Percentiles rank a stretch among this genome's conserved stretches.
phyloP scores from a whole-genome alignment of 2,888 invertebrate species.

The Mimas tiliae region DNA sequence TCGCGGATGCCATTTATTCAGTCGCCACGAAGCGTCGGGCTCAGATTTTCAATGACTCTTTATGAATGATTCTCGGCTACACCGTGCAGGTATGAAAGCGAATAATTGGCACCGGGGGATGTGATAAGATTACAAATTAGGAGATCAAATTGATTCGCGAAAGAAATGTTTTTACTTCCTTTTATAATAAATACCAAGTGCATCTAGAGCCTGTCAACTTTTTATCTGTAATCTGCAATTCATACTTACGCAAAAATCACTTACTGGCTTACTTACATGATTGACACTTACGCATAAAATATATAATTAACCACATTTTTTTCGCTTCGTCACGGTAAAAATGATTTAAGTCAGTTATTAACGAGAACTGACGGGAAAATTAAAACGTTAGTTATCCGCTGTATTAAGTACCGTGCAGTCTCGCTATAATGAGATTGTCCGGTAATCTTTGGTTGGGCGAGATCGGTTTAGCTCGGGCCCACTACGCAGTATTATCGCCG shows the following conservation, averaged over 20 bases:
- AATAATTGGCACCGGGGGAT: conserved; percentile 21
- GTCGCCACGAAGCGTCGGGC: conserved; percentile 51
- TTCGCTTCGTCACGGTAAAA: conserved; percentile 41
- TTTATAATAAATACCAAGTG: conserved; percentile 12
- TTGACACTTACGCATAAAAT: conserved; percentile 19
- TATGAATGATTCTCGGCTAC: conserved; percentile 38
- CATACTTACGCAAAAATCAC: conserved; percentile 18
- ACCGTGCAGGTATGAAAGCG: conserved; percentile 12
- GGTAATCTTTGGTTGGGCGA: conserved; percentile 68
- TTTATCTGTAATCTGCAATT: conserved; percentile 11
- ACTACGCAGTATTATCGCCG: conserved; percentile 60
- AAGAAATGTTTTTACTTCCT: conserved; percentile 19
- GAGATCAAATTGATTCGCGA: conserved; percentile 9
- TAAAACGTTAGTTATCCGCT: conserved; percentile 60
- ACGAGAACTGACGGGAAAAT: conserved; percentile 54
- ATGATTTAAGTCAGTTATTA: conserved; percentile 47
- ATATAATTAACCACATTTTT: conserved; percentile 25
- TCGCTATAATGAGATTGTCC: conserved; percentile 66
- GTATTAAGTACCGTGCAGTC: conserved; percentile 56
- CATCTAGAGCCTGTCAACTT: background rate
- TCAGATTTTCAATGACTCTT: conserved; percentile 72
- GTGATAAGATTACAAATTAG: conserved; percentile 24
- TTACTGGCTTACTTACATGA: conserved; percentile 9
- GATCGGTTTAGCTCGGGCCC: conserved; percentile 33
- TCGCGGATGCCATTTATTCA: conserved; percentile 56